Evolutionary conservation across 2,888 invertebrate genomes (phyloP), one percentile per base, ranked within the genome.

Genomic region (Tinea semifulvella): DNA sequence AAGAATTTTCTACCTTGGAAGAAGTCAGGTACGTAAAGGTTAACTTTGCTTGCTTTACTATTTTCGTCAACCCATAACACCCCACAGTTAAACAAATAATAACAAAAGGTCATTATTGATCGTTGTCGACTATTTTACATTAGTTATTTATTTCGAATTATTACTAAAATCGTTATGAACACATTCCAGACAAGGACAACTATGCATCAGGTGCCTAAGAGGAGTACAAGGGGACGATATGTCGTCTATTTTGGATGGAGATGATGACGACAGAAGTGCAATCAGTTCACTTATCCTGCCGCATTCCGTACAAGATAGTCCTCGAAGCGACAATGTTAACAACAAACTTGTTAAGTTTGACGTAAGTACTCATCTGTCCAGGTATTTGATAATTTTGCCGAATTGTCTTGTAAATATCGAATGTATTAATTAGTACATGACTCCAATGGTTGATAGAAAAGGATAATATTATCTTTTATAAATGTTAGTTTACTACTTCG

Each of bases 1-100:
- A 93, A 58, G 93, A 93, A 67, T 86, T 93, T 57, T 88, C 87
- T 45, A 89, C 91, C 52, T 83, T 92, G 54, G 92, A 93, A 63
- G 92, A 93, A 89, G 91, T 92, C 53, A 86, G 92, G 91, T 91
- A 77, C 4, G 8, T 22, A 22, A 7, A 22, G 8, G 8, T n/a
- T n/a, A n/a, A n/a, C n/a, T n/a, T n/a, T n/a, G n/a, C n/a, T n/a
- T n/a, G n/a, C n/a, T n/a, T n/a, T n/a, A n/a, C n/a, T n/a, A n/a
- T n/a, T n/a, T n/a, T n/a, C n/a, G n/a, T n/a, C n/a, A n/a, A n/a
- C n/a, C n/a, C n/a, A n/a, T n/a, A n/a, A n/a, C n/a, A n/a, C n/a
- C n/a, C n/a, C n/a, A n/a, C n/a, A n/a, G n/a, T n/a, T n/a, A n/a
- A n/a, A n/a, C n/a, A n/a, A n/a, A n/a, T n/a, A n/a, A n/a, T n/a